These are phyloP conservation scores for Drosophila gunungcola DNA, from an alignment of 1,140 invertebrate species.

Conservation along the genomic window DNA sequence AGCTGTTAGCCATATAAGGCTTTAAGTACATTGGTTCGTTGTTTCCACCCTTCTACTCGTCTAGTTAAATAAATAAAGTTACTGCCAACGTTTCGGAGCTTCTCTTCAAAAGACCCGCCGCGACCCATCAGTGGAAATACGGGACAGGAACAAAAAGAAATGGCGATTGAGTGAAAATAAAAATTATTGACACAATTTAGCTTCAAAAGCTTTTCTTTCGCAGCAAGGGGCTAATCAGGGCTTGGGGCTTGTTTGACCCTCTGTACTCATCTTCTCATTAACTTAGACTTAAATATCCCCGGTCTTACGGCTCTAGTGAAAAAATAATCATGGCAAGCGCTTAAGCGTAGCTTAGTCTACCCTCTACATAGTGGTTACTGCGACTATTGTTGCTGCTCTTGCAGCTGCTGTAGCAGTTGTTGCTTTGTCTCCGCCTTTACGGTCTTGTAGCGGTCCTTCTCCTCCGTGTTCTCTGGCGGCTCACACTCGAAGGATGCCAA, in stretches of 20 bases:
- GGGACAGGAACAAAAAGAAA: constrained; percentile 5
- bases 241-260: not conserved
- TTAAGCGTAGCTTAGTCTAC: constrained; percentile 68
- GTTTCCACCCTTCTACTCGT: constrained; percentile 17
- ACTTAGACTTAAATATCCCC: constrained; percentile 54
- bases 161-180: not conserved
- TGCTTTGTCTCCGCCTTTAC: constrained; percentile 87
- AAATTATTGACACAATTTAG: constrained; percentile 14
- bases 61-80: constrained; percentile 64
- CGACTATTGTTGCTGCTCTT: constrained; percentile 68
- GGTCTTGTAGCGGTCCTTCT: constrained; percentile 94
- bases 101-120: constrained; percentile 22
- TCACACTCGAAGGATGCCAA: constrained; percentile 95
- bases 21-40: constrained; percentile 74
- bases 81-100: constrained; percentile 65
- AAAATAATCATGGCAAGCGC: constrained; percentile 79
- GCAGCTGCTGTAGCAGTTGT: constrained; percentile 79
- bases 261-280: constrained; percentile 13
- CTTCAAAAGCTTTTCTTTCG: constrained; percentile 35
- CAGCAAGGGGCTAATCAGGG: constrained; percentile 5
- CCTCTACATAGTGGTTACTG: constrained; percentile 33
- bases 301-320: constrained; percentile 55
- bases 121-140: constrained; percentile 5
- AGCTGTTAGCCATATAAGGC: constrained; percentile 56
- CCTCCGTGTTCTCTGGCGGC: constrained; percentile 92